These are phyloP conservation scores for Brachionus plicatilis DNA, from an alignment of 1,140 invertebrate genomes.

Conservation along the genomic window DNA sequence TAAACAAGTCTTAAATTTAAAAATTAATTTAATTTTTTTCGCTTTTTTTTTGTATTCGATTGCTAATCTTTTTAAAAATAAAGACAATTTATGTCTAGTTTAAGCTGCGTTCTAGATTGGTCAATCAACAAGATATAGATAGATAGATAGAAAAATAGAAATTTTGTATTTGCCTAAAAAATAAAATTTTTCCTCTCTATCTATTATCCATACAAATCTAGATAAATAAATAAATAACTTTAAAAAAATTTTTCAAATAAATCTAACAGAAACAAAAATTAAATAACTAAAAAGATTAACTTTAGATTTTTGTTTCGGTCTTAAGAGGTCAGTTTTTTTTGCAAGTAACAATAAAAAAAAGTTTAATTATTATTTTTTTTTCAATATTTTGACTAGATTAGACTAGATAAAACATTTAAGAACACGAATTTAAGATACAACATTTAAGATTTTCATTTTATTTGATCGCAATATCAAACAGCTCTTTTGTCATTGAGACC, in stretches of 20 bases:
- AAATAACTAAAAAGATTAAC: conserved; percentile 38
- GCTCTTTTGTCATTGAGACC: background rate
- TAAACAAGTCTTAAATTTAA: conserved; percentile 37
- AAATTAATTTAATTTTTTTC: conserved; percentile 22
- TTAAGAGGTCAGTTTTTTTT: background rate
- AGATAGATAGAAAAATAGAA: background rate
- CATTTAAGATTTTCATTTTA: background rate
- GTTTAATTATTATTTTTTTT: conserved; percentile 20
- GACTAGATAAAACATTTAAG: background rate
- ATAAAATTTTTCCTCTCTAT: background rate
- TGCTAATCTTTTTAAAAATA: conserved; percentile 37
- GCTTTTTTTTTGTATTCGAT: conserved; percentile 10
- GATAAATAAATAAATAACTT: conserved; percentile 34
- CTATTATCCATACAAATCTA: background rate
- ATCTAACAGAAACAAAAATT: conserved; percentile 31
- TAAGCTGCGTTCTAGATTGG: background rate
- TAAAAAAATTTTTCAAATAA: conserved; percentile 10
- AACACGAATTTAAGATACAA: background rate
- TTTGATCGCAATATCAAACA: background rate
- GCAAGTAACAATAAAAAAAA: background rate
- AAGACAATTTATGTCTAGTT: background rate
- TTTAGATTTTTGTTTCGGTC: background rate
- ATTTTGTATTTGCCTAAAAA: conserved; percentile 1
- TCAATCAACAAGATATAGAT: background rate
- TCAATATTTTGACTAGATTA: conserved; percentile 26